These are phyloP conservation scores for Alouatta palliata DNA, from an alignment of 2,113 vertebrate genomes.

Conservation along the genomic window DNA sequence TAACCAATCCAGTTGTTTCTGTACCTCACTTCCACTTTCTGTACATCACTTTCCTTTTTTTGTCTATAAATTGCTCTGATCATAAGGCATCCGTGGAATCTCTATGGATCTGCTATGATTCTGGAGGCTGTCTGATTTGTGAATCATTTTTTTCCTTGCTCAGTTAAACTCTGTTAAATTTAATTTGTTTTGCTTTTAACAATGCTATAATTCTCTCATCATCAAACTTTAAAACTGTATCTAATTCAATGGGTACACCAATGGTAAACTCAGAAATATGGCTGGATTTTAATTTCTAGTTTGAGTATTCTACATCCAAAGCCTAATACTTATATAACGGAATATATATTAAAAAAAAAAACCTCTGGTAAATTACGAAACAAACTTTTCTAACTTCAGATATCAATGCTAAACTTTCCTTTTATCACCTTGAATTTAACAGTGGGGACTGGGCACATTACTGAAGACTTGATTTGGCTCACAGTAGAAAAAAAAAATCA, in stretches of 20 bases:
- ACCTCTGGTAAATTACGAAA: conserved; percentile 33
- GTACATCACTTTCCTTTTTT: too few species aligned
- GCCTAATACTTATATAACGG: conserved; percentile 6
- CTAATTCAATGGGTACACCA: not conserved
- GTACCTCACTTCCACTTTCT: too few species aligned
- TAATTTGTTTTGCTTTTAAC: too few species aligned
- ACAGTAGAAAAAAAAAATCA: conserved; percentile 12
- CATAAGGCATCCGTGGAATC: too few species aligned
- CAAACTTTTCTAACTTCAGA: conserved; percentile 33
- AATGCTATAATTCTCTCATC: not conserved
- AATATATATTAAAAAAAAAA: conserved; percentile 39
- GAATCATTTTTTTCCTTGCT: too few species aligned
- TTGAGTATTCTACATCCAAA: conserved; percentile 1
- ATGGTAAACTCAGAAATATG: not conserved
- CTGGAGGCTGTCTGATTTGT: too few species aligned
- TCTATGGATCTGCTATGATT: too few species aligned
- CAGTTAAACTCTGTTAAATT: too few species aligned
- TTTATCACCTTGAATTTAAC: conserved; percentile 53
- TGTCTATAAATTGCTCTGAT: too few species aligned
- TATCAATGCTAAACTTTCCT: conserved; percentile 44
- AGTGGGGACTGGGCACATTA: conserved; percentile 31
- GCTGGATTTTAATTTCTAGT: conserved; percentile 33
- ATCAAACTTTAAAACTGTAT: not conserved
- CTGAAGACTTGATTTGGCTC: conserved; percentile 42
- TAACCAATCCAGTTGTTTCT: too few species aligned